Evolutionary conservation across 2,888 invertebrate genomes (phyloP), one percentile per base, ranked within the genome.

Genomic region (Rhyacophila evoluta): DNA sequence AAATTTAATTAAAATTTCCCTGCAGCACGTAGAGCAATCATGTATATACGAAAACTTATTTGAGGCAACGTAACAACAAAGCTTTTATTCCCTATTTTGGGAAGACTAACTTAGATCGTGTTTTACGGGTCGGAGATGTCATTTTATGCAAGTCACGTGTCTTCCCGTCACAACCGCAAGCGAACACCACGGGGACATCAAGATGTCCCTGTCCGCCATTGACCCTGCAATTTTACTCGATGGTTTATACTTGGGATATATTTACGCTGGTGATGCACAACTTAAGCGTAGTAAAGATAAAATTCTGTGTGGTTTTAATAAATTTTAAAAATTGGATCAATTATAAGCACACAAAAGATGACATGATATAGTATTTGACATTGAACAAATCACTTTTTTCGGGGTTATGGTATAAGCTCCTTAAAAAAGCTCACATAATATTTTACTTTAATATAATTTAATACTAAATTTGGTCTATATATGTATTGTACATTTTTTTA

Each of bases 1-100:
- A 55, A 25, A 25, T 55, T 55, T 55, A 55, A 55, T 55, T 55
- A 55, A 55, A 55, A 55, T 55, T 55, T 55, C 55, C 19, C 19
- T 8, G 25, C 55, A 12, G 55, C 55, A 55, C 55, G 25, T 55
- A 55, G 6, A 55, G 15, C 25, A 25, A 33, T 33, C 29, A 33
- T 33, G n/a, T n/a, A 12, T 25, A 55, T 19, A 55, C 15, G 8
- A 19, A 5, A 55, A 25, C 55, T 55, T 10, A 55, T 55, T 55
- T 55, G 19, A 10, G 55, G 5, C 15, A 55, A 55, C 19, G 19
- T 19, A 55, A 19, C 55, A 19, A 25, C 55, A 55, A 55, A 55
- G 55, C 8, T 55, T 33, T 19, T 19, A 55, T 19, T 55, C 55
- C 55, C 55, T 55, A 55, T 55, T 55, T 55, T 19, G 10, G 19